phyloP scores from a whole-genome alignment of 37 sponge, comb jelly and placozoan genomes.

The Lycopodina hypogea region DNA sequence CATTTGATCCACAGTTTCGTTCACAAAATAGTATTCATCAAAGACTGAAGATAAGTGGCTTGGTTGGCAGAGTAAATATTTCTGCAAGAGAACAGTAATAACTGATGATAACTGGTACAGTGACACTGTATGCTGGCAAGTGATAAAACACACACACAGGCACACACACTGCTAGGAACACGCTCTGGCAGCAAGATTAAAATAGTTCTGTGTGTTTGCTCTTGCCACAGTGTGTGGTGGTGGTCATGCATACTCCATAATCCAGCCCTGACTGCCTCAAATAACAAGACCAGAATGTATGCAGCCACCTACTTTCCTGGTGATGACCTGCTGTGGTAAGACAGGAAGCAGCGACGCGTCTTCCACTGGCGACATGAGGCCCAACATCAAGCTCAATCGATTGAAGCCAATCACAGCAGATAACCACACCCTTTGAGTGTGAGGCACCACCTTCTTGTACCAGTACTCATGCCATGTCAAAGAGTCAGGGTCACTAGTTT shows the following conservation, averaged over 20 bases:
- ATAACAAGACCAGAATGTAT: not conserved
- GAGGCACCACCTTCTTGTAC: slow-evolving; percentile 28
- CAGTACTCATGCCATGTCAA: slow-evolving; percentile 24
- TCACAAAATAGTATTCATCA: slow-evolving; percentile 29
- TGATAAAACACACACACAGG: not conserved
- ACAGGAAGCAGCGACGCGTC: not conserved
- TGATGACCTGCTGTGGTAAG: slow-evolving; percentile 20
- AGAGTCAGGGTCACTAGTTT: not conserved
- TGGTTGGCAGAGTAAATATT: slow-evolving; percentile 49
- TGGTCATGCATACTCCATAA: too few relatives aligned
- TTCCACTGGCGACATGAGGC: slow-evolving; percentile 40
- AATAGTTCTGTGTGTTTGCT: too few relatives aligned
- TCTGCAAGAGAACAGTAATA: slow-evolving; percentile 28
- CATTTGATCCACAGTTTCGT: slow-evolving; percentile 47
- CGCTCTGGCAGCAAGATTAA: too few relatives aligned
- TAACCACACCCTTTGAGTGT: slow-evolving; percentile 19
- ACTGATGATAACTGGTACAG: not conserved
- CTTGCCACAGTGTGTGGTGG: too few relatives aligned
- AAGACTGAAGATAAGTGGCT: slow-evolving; percentile 52
- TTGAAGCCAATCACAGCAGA: slow-evolving; percentile 49
- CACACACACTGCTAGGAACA: too few relatives aligned
- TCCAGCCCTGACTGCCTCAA: too few relatives aligned
- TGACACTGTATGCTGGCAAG: too few relatives aligned
- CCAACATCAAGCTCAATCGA: slow-evolving; percentile 43
- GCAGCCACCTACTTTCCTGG: slow-evolving; percentile 18